Percentiles rank a stretch among this genome's conserved stretches.
Conservation (phyloP, 2,113 vertebrate genomes). For the Meriones unguiculatus region DNA sequence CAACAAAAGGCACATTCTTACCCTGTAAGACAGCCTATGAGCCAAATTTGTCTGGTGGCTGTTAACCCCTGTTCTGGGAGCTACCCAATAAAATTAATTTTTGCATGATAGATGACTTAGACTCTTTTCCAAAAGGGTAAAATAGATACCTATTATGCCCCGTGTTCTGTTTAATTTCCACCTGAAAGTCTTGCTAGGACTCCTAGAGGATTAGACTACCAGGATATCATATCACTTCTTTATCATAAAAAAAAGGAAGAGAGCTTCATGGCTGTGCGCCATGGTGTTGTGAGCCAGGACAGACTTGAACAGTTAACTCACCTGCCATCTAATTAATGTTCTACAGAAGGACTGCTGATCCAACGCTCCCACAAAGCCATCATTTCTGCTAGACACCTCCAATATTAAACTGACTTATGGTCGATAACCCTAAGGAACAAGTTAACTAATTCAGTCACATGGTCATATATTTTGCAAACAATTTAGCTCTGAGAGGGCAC, state of each 20-base stretch:
- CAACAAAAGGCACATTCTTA: neutral
- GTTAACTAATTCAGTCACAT: constrained; percentile 75
- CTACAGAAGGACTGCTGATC: constrained; percentile 51
- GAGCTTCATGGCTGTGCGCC: neutral
- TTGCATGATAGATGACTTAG: constrained; percentile 10
- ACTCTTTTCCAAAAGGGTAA: constrained; percentile 23
- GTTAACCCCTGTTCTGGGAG: neutral
- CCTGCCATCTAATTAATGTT: constrained; percentile 53
- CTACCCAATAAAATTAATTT: neutral
- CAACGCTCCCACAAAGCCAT: constrained; percentile 61
- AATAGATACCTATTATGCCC: neutral
- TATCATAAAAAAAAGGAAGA: constrained; percentile 25
- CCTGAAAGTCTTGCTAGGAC: constrained; percentile 10
- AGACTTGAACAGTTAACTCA: constrained; percentile 47
- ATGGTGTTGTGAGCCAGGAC: neutral
- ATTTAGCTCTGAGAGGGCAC: constrained; percentile 64
- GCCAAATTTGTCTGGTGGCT: neutral
- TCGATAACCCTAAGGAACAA: constrained; percentile 67
- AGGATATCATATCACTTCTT: neutral
- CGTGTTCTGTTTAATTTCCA: constrained; percentile 35
- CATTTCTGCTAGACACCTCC: constrained; percentile 69
- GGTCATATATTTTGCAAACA: constrained; percentile 74
- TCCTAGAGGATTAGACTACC: neutral
- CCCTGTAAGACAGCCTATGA: neutral
- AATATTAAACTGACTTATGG: constrained; percentile 74